phyloP scores from a whole-genome alignment of 2,888 invertebrate genomes.

The Lasioglossum leucozonium region DNA sequence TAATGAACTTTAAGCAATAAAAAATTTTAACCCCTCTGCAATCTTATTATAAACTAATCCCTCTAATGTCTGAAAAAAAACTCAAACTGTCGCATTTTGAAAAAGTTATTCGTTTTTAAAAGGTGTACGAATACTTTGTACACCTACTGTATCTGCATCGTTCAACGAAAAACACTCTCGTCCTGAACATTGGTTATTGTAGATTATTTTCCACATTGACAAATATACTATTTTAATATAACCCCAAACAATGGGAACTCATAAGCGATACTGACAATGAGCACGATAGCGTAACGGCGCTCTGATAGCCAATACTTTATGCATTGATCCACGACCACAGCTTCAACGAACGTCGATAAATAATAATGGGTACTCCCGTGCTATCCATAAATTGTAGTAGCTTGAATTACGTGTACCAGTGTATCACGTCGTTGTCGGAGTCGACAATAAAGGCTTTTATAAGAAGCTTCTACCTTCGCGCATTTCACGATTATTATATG shows the following conservation, averaged over 20 bases:
- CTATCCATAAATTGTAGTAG: conserved; percentile 58
- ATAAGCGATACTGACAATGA: conserved; percentile 48
- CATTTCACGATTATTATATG: conserved; percentile 40
- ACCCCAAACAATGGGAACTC: conserved; percentile 33
- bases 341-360: conserved; percentile 53
- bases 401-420: conserved; percentile 49
- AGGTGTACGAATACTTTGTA: too few relatives aligned
- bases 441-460: conserved; percentile 42
- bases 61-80: too few relatives aligned
- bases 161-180: background rate
- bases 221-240: conserved; percentile 13
- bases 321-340: conserved; percentile 37
- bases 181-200: background rate
- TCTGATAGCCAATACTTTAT: conserved; percentile 48
- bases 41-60: too few relatives aligned
- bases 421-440: conserved; percentile 38
- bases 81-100: too few relatives aligned
- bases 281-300: conserved; percentile 34
- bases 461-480: conserved; percentile 20
- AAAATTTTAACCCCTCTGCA: too few relatives aligned
- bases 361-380: conserved; percentile 58
- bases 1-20: too few relatives aligned
- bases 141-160: background rate
- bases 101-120: too few relatives aligned
- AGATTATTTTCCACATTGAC: conserved; percentile 10